Conservation (phyloP, 2,113 vertebrate species). For the Rana temporaria region DNA sequence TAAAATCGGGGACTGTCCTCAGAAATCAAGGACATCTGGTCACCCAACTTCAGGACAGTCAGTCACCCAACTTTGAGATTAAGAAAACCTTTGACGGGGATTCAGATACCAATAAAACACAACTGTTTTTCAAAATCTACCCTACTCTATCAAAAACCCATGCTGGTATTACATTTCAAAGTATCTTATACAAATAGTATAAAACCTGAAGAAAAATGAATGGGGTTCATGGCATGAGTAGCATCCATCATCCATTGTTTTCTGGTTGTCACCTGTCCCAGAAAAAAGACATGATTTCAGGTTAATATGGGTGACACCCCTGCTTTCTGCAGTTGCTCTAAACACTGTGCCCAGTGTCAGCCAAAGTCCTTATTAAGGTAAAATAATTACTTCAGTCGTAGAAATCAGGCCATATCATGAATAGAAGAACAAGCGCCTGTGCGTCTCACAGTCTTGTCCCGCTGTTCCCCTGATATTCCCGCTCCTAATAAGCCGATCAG, state of each 20-base stretch:
- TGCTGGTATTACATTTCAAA: too few relatives aligned
- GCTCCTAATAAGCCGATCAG: conserved; percentile 69
- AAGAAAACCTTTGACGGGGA: too few relatives aligned
- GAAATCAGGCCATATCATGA: neutral
- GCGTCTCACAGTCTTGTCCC: conserved; percentile 50
- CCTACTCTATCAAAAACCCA: too few relatives aligned
- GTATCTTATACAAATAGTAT: neutral
- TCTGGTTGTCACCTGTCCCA: neutral
- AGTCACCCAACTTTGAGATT: too few relatives aligned
- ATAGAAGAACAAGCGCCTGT: conserved; percentile 3
- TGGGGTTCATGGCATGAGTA: neutral
- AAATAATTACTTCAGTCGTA: neutral
- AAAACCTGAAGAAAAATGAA: neutral
- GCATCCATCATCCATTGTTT: neutral
- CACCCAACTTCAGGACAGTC: too few relatives aligned
- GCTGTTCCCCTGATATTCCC: conserved; percentile 61
- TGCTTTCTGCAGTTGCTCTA: neutral
- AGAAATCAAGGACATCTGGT: too few relatives aligned
- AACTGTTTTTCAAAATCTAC: too few relatives aligned
- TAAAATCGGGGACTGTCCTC: too few relatives aligned
- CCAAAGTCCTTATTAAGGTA: neutral
- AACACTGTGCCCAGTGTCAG: neutral
- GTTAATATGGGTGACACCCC: neutral
- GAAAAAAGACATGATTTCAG: neutral
- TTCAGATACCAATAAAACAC: too few relatives aligned